These are phyloP conservation scores for Tragelaphus buxtoni DNA, from an alignment of 2,113 vertebrate species.

Conservation along the genomic window DNA sequence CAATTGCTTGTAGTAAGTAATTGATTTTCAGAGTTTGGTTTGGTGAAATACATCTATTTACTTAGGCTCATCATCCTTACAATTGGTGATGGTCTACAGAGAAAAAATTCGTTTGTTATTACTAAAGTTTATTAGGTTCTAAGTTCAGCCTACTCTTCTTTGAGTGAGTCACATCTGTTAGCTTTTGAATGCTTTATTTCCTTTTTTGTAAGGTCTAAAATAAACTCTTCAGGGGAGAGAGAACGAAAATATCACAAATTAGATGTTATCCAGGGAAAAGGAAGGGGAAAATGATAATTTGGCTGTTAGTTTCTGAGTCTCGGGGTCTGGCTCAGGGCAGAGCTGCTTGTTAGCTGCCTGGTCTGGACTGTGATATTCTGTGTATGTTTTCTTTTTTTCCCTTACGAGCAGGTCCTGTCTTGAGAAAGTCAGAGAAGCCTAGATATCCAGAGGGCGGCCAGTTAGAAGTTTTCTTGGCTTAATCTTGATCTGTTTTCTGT, in stretches of 20 bases:
- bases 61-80: neutral
- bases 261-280: constrained; percentile 37
- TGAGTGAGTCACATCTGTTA: constrained; percentile 17
- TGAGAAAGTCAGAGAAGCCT: neutral
- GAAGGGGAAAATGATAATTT: constrained; percentile 33
- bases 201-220: constrained; percentile 9
- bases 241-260: constrained; percentile 61
- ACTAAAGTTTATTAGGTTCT: neutral
- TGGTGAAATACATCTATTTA: neutral
- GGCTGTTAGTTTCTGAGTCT: neutral
- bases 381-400: neutral
- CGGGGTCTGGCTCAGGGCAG: neutral
- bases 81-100: neutral
- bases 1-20: neutral
- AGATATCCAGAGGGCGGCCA: neutral
- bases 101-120: neutral
- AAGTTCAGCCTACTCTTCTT: neutral
- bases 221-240: constrained; percentile 14
- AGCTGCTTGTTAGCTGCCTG: neutral
- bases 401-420: neutral
- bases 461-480: neutral
- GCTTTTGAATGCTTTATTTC: constrained; percentile 20
- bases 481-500: neutral
- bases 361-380: neutral
- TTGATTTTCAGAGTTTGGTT: neutral